Evolutionary conservation across 2,888 invertebrate genomes (phyloP).

Genomic region (Nemotelus pantherinus): DNA sequence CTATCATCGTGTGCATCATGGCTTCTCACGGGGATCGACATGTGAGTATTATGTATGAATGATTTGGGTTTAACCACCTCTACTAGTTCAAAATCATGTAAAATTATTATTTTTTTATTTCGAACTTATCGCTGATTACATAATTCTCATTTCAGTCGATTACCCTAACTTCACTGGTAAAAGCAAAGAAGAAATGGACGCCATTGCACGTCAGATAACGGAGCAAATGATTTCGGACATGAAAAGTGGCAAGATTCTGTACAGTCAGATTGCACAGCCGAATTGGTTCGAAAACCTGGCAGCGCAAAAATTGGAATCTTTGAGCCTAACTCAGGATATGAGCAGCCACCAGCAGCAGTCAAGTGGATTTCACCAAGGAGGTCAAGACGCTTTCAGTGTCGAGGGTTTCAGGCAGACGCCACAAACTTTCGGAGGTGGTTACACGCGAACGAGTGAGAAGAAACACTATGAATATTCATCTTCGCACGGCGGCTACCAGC

Average conservation of each 20-base stretch:
- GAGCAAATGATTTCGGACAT: slow-evolving; percentile 60
- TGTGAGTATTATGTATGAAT: slow-evolving; percentile 7
- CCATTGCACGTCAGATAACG: slow-evolving; percentile 53
- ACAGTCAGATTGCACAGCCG: slow-evolving; percentile 58
- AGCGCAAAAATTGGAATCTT: slow-evolving; percentile 56
- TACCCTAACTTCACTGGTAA: slow-evolving; percentile 59
- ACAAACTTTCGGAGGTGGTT: slow-evolving; percentile 35
- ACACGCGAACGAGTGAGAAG: slow-evolving; percentile 40
- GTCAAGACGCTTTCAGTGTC: slow-evolving; percentile 23
- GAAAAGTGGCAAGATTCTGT: slow-evolving; percentile 57
- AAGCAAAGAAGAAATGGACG: slow-evolving; percentile 55
- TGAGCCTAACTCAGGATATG: slow-evolving; percentile 51
- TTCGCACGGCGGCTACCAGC: slow-evolving; percentile 38
- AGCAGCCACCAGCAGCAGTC: slow-evolving; percentile 51
- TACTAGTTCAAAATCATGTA: too few species aligned
- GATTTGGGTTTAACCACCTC: neutral
- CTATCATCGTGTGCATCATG: slow-evolving; percentile 4
- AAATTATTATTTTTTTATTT: too few species aligned
- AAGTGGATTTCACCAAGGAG: slow-evolving; percentile 52
- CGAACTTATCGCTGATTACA: neutral
- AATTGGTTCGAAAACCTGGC: slow-evolving; percentile 62
- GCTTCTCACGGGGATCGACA: slow-evolving; percentile 10
- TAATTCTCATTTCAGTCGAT: slow-evolving; percentile 53
- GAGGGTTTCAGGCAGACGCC: slow-evolving; percentile 19
- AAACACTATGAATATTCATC: slow-evolving; percentile 44